Percentiles rank a stretch among this genome's conserved stretches.
Conservation (phyloP, 2,888 invertebrate genomes). For the Mellilla xanthometata region DNA sequence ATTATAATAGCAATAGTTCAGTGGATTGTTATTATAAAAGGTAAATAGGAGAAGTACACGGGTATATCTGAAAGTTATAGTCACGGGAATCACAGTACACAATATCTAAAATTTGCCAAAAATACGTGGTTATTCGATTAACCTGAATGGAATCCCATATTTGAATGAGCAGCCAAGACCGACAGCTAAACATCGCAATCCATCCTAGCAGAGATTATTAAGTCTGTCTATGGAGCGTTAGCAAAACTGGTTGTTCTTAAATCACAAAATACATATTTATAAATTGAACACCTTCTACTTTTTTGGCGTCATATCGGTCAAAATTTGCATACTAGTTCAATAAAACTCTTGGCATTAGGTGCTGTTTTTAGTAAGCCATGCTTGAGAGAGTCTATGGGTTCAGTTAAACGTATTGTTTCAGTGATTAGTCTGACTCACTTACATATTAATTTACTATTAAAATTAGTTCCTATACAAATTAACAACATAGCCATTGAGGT, state of each 20-base stretch:
- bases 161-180: not conserved
- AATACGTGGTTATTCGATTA: slow-evolving; percentile 13
- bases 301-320: slow-evolving; percentile 16
- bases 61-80: no score
- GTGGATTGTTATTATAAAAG: no score
- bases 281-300: slow-evolving; percentile 8
- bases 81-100: slow-evolving; percentile 5
- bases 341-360: slow-evolving; percentile 11
- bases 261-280: slow-evolving; percentile 23
- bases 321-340: slow-evolving; percentile 33
- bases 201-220: slow-evolving; percentile 9
- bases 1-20: no score
- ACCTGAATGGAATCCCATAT: slow-evolving; percentile 7
- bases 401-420: not conserved
- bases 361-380: slow-evolving; percentile 9
- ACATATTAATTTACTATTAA: not conserved
- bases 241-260: slow-evolving; percentile 29
- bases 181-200: not conserved
- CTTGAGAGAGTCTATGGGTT: not conserved
- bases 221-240: slow-evolving; percentile 30
- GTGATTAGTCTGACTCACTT: not conserved
- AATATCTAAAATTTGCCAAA: slow-evolving; percentile 16
- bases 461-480: not conserved
- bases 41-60: no score
- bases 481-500: slow-evolving; percentile 1